These are phyloP conservation scores for Cyphomyrus discorhynchus DNA, from an alignment of 2,113 vertebrate genomes.

Conservation along the genomic window DNA sequence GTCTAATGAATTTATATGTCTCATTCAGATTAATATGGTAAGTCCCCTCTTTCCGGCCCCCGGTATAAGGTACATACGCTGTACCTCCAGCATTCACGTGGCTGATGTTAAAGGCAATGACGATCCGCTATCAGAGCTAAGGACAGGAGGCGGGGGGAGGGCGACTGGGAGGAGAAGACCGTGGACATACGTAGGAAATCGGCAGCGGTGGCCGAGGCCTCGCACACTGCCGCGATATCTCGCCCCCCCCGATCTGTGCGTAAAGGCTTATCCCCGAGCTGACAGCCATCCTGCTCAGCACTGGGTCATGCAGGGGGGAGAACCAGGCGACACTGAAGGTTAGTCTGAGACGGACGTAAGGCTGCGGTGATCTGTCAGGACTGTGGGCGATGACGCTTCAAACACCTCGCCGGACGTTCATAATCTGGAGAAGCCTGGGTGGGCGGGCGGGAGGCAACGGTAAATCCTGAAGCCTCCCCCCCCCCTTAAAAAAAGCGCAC, in stretches of 20 bases:
- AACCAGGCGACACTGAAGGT: slow-evolving; percentile 53
- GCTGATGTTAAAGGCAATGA: slow-evolving; percentile 72
- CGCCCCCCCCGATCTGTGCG: slow-evolving; percentile 67
- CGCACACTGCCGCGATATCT: slow-evolving; percentile 76
- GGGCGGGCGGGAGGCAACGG: not conserved
- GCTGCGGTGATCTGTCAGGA: slow-evolving; percentile 75
- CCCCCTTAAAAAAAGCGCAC: not conserved
- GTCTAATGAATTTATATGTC: slow-evolving; percentile 31
- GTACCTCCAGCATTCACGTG: slow-evolving; percentile 63
- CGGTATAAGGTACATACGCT: slow-evolving; percentile 62
- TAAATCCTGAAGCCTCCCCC: not conserved
- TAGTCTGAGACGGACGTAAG: slow-evolving; percentile 72
- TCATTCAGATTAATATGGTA: slow-evolving; percentile 37
- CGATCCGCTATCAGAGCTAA: slow-evolving; percentile 25
- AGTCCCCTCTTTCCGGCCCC: slow-evolving; percentile 46
- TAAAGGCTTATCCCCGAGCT: slow-evolving; percentile 68
- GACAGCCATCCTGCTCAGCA: slow-evolving; percentile 55
- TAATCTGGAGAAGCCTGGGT: slow-evolving; percentile 43
- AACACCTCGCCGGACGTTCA: slow-evolving; percentile 42
- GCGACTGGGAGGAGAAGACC: slow-evolving; percentile 56
- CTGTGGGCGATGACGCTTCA: slow-evolving; percentile 42
- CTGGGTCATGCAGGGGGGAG: slow-evolving; percentile 67
- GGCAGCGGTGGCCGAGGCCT: slow-evolving; percentile 66
- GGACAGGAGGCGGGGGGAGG: not conserved
- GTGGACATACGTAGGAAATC: slow-evolving; percentile 72